These are phyloP conservation scores for Characodon lateralis DNA, from an alignment of 2,797 vertebrate species.

Conservation along the genomic window DNA sequence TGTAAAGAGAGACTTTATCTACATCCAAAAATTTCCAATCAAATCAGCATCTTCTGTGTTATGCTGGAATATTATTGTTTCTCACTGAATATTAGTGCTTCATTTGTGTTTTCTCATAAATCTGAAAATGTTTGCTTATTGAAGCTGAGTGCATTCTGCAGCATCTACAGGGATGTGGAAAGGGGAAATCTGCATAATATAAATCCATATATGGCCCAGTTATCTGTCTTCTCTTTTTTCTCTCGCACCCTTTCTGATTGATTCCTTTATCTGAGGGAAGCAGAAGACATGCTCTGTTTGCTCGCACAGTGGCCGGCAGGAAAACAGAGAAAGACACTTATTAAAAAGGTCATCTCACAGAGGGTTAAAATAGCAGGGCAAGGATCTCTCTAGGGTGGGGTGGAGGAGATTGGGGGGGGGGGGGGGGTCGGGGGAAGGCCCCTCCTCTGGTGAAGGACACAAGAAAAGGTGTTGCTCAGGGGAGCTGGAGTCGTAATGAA, in stretches of 20 bases:
- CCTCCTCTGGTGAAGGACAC: slow-evolving; percentile 80
- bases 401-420: slow-evolving; percentile 66
- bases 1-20: slow-evolving; percentile 52
- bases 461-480: slow-evolving; percentile 81
- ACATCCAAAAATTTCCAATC: slow-evolving; percentile 60
- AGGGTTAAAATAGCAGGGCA: slow-evolving; percentile 85
- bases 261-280: slow-evolving; percentile 84
- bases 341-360: slow-evolving; percentile 86
- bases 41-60: slow-evolving; percentile 60
- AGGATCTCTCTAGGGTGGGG: slow-evolving; percentile 70
- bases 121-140: slow-evolving; percentile 78
- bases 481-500: slow-evolving; percentile 77
- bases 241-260: slow-evolving; percentile 77
- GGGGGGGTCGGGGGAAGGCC: slow-evolving; percentile 72
- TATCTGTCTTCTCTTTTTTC: slow-evolving; percentile 75
- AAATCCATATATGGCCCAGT: slow-evolving; percentile 83
- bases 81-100: slow-evolving; percentile 71
- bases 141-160: slow-evolving; percentile 75
- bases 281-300: slow-evolving; percentile 85
- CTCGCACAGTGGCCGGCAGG: slow-evolving; percentile 81
- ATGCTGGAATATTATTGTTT: slow-evolving; percentile 67
- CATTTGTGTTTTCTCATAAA: slow-evolving; percentile 82
- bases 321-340: slow-evolving; percentile 87
- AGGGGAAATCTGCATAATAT: slow-evolving; percentile 80
- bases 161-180: slow-evolving; percentile 73